Conservation (phyloP, 2,888 invertebrate species). For the Unio pictorum region DNA sequence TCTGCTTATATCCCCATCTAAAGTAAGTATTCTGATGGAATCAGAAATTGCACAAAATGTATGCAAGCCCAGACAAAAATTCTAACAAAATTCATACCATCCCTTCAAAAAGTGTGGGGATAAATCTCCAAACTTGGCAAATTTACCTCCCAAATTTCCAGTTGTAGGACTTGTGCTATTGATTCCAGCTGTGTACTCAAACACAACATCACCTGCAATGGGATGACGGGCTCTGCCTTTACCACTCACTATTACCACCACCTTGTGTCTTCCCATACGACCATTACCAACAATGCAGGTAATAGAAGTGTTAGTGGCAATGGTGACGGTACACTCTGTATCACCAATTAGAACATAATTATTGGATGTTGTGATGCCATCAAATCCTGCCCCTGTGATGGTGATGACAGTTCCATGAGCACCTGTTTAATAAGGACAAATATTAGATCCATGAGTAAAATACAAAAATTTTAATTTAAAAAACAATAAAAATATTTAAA, state of each 20-base stretch:
- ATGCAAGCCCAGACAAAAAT: too few relatives aligned
- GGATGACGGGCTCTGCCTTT: constrained; percentile 33
- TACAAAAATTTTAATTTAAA: too few relatives aligned
- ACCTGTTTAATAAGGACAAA: constrained; percentile 8
- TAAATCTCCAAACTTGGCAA: too few relatives aligned
- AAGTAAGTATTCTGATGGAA: too few relatives aligned
- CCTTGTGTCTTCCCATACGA: constrained; percentile 29
- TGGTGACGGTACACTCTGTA: constrained; percentile 42
- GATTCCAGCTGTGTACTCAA: too few relatives aligned
- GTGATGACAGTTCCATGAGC: constrained; percentile 43
- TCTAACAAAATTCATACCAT: too few relatives aligned
- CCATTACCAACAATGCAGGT: constrained; percentile 48
- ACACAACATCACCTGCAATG: too few relatives aligned
- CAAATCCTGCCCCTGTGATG: constrained; percentile 58
- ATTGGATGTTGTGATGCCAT: constrained; percentile 17
- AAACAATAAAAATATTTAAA: not conserved
- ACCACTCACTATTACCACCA: constrained; percentile 30
- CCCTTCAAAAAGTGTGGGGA: too few relatives aligned
- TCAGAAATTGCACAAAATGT: too few relatives aligned
- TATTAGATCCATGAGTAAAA: not conserved
- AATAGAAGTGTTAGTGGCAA: constrained; percentile 36
- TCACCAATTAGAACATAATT: constrained; percentile 53
- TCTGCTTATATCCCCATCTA: too few relatives aligned
- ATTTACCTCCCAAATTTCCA: constrained; percentile 42
- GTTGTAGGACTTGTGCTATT: constrained; percentile 29